Conservation (phyloP, 2,888 invertebrate genomes). For the Rhagonycha lutea region DNA sequence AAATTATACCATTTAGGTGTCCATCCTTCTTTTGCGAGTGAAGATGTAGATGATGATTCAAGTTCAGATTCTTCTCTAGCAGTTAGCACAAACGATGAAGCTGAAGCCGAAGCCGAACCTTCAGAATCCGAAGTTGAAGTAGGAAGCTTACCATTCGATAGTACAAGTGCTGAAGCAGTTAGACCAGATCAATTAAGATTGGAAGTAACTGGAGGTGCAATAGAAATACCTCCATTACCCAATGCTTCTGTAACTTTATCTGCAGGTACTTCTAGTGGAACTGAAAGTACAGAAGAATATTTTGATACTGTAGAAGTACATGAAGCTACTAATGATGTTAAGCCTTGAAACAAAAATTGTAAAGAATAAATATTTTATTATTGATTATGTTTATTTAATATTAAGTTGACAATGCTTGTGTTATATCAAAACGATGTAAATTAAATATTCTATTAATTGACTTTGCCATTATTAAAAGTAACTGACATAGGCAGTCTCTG, state of each 20-base stretch:
- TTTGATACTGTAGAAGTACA: slow-evolving; percentile 34
- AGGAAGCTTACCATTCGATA: slow-evolving; percentile 14
- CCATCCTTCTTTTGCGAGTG: slow-evolving; percentile 50
- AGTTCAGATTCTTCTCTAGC: slow-evolving; percentile 38
- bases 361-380: not conserved
- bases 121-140: slow-evolving; percentile 17
- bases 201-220: not conserved
- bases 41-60: slow-evolving; percentile 45
- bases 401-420: not conserved
- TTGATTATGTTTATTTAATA: not conserved
- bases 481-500: too few species aligned
- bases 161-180: not conserved
- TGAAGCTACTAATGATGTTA: slow-evolving; percentile 1
- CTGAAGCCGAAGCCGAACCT: slow-evolving; percentile 17
- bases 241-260: not conserved
- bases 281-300: slow-evolving; percentile 35
- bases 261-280: slow-evolving; percentile 20
- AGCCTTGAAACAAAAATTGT: not conserved
- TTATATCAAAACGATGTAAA: not conserved
- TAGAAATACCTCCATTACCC: not conserved
- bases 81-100: slow-evolving; percentile 8
- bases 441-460: not conserved
- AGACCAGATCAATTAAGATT: not conserved
- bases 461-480: too few species aligned
- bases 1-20: slow-evolving; percentile 43